Conservation (phyloP, 37 sponge, comb jelly and placozoan species). For the Chondrilla cf. caribensis region DNA sequence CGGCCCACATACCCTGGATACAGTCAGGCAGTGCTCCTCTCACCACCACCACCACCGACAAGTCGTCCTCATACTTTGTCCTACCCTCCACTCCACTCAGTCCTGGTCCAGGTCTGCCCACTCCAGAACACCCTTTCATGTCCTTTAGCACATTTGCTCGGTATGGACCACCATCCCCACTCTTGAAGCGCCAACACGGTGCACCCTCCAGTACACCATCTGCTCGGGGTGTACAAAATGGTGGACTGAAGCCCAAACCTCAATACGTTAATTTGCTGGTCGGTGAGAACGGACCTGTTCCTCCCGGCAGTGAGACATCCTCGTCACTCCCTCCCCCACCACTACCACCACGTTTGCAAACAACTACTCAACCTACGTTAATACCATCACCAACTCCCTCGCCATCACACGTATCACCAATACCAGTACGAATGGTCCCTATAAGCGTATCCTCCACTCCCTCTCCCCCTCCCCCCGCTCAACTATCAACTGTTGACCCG, state of each 20-base stretch:
- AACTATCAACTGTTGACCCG: background rate
- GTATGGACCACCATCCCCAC: background rate
- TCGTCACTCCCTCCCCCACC: background rate
- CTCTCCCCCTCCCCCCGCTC: slow-evolving; percentile 3
- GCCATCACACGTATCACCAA: background rate
- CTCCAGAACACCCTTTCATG: slow-evolving; percentile 26
- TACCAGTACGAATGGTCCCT: background rate
- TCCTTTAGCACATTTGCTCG: slow-evolving; percentile 19
- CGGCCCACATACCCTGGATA: slow-evolving; percentile 24
- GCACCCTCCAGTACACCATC: background rate
- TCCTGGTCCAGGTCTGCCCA: slow-evolving; percentile 8
- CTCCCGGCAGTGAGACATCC: background rate
- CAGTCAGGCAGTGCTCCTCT: background rate
- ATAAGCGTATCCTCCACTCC: background rate
- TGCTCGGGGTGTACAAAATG: background rate
- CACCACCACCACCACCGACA: background rate
- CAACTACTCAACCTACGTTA: no score
- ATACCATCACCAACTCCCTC: no score
- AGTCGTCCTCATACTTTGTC: background rate
- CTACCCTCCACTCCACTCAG: slow-evolving; percentile 20
- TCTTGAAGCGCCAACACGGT: background rate
- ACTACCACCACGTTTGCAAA: background rate
- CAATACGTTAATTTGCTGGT: background rate
- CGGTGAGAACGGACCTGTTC: background rate
- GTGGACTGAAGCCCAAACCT: background rate